These are phyloP conservation scores for Congeria kusceri DNA, from an alignment of 2,888 invertebrate genomes.

Conservation along the genomic window DNA sequence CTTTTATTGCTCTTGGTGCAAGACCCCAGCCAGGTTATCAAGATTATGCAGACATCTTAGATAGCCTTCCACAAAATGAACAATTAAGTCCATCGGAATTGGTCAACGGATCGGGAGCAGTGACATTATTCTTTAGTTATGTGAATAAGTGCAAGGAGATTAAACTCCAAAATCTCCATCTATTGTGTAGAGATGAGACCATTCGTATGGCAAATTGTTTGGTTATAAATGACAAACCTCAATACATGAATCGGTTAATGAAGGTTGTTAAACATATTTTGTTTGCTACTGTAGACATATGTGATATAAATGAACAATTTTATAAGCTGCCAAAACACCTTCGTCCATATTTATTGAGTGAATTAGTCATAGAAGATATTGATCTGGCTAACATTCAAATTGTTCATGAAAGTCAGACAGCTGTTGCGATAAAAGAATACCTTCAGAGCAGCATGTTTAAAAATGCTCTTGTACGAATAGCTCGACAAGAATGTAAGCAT, in stretches of 20 bases:
- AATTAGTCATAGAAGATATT: slow-evolving; percentile 62
- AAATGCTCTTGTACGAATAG: background rate
- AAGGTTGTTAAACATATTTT: no score
- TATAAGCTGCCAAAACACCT: slow-evolving; percentile 9
- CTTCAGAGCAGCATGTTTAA: background rate
- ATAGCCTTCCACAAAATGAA: background rate
- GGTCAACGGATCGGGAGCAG: no score
- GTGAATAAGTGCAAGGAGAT: no score
- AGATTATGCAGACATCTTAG: background rate
- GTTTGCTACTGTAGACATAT: no score
- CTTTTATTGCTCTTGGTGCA: background rate
- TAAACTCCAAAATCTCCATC: no score
- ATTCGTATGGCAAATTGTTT: no score
- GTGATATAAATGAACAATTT: no score
- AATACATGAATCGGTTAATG: no score
- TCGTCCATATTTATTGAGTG: slow-evolving; percentile 62
- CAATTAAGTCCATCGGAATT: background rate
- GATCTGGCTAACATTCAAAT: background rate
- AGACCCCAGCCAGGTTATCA: background rate
- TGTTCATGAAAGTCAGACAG: background rate
- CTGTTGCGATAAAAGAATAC: background rate
- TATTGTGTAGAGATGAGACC: no score
- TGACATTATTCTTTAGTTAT: no score
- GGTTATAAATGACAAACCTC: no score
- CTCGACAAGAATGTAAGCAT: background rate